Evolutionary conservation across 2,888 invertebrate species (phyloP).

Genomic region (Lapara coniferarum): DNA sequence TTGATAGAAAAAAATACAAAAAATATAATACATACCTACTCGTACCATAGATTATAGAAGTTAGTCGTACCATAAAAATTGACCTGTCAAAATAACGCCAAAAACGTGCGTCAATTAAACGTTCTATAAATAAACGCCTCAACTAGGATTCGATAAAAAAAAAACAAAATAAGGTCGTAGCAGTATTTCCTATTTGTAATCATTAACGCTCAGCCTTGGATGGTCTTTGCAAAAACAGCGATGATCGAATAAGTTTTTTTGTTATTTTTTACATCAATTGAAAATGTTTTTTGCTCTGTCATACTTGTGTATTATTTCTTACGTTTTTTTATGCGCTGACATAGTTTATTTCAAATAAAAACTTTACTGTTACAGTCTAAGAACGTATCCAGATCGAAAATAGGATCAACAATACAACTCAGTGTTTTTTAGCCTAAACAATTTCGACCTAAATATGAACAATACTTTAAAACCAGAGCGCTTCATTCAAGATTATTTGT

Average conservation of each 20-base stretch:
- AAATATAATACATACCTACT: too few relatives aligned
- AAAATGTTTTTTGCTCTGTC: conserved; percentile 11
- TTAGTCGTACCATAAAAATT: too few relatives aligned
- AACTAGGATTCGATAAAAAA: background rate
- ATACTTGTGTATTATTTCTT: conserved; percentile 11
- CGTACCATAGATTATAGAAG: too few relatives aligned
- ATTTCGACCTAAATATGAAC: too few relatives aligned
- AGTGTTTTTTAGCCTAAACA: too few relatives aligned
- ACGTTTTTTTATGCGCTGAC: background rate
- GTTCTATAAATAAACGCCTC: background rate
- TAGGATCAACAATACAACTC: too few relatives aligned
- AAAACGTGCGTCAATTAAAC: background rate
- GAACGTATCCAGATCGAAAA: background rate
- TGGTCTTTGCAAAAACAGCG: conserved; percentile 14
- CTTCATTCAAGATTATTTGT: too few relatives aligned
- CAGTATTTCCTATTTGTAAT: conserved; percentile 5
- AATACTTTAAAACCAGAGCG: too few relatives aligned
- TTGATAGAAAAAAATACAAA: too few relatives aligned
- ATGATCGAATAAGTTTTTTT: conserved; percentile 15
- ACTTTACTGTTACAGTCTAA: background rate
- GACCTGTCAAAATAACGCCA: background rate
- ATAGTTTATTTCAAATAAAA: background rate
- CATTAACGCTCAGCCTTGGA: conserved; percentile 10
- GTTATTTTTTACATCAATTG: background rate
- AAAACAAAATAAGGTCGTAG: conserved; percentile 14